Evolutionary conservation across 2,113 vertebrate species (phyloP), one percentile per base, ranked within the genome.

Genomic region (Rhombomys opimus): DNA sequence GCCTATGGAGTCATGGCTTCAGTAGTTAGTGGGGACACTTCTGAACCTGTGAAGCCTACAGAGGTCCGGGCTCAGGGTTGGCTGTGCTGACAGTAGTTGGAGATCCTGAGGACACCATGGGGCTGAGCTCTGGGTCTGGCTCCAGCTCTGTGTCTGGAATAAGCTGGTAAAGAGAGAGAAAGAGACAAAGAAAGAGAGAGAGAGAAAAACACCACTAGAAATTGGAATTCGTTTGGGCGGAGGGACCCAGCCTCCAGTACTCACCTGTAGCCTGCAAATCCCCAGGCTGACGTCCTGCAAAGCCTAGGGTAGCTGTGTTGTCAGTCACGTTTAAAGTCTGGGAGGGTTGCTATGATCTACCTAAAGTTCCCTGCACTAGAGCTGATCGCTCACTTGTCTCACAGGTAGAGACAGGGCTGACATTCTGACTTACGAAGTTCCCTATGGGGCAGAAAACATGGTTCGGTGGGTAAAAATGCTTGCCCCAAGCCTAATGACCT

Each of bases 81-180:
- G 32, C 61, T 2, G 0, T 61, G 4, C 54, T 72, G 30, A 61
- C 2, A 0, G 7, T 17, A 0, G 4, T 81, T 8, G 2, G 25
- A 50, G 46, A 41, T 2, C 2, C 27, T 12, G 65, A 70, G 20
- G 87, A 87, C 80, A 11, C 50, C 5, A 20, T 13, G 35, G 61
- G 7, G 41, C 54, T 2, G 17, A 59, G 84, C 35, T 46, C 73
- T 50, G 67, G 20, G 22, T 63, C 35, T 54, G 30, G 89, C 30
- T 80, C 57, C 2, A 11, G 27, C 59, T 72, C 78, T 32, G 12
- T 38, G 54, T 65, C 61, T 20, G 30, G 8, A 2, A 5, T 17
- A 35, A 77, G 50, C 73, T 65, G 20, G 46, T 67, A 57, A 22
- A 68, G 25, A 5, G 54, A 85, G 50, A 46, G 46, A 46, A 46